Base-by-base conservation (phyloP, 1,140 invertebrate genomes). In the Drosophila jambulina region DNA sequence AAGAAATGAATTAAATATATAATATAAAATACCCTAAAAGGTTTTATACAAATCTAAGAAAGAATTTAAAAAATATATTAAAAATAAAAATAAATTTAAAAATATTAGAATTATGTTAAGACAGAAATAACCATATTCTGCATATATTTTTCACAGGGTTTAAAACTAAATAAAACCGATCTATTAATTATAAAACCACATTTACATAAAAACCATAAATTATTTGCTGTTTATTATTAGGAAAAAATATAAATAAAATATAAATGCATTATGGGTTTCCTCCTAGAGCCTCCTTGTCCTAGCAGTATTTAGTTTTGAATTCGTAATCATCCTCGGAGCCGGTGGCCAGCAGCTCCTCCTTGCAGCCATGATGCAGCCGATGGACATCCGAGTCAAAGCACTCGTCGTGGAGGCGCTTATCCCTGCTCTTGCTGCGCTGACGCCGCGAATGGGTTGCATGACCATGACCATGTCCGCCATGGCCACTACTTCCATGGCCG, bases 331-430 rank as follows among this genome's bases (percentile, higher is more conserved):
- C 88, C 15, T 91, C 90, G 2, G 84, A 87, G 15, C 56, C 82
- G 21, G 75, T 88, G 40, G 40, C 69, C 54, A 91, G 40, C 15
- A 91, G 64, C n/a, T 76, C 81, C 34, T 82, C 82, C 59, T 85
- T 91, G 64, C 88, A 91, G 56, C 90, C 88, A 17, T 91, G 88
- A 48, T 90, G 85, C 54, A 76, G n/a, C 3, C 86, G 86, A 75
- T 91, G 88, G 54, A 91, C 88, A 79, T 91, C 88, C n/a, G 88
- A 60, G 48, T 91, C 88, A 2, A 91, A 91, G 75, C 88, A 91
- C 38, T 91, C 90, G 19, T 91, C 88, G n/a, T 91, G 88, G 2
- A 88, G 46, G 0, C 88, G 81, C 46, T 91, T 91, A 17, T 90
- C 86, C 21, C 91, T 69, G 7, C 91, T 92, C 56, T 91, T 91